Percentiles rank a stretch among this genome's conserved stretches.
Evolutionary conservation across 2,888 invertebrate species (phyloP).

Genomic region (Pimpla rufipes): DNA sequence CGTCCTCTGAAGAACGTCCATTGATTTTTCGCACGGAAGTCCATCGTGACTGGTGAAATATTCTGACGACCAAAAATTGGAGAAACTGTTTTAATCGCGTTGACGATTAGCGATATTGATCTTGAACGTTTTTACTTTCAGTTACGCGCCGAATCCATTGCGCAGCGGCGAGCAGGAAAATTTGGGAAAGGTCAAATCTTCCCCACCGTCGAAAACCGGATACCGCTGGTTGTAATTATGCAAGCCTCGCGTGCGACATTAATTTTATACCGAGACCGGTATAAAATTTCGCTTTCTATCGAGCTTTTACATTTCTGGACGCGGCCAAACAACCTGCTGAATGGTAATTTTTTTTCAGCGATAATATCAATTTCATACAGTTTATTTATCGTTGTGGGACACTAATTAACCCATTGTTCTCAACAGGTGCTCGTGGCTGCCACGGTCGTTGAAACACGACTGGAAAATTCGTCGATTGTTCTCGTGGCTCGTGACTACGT

Average conservation of each 20-base stretch:
- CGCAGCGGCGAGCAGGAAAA: not conserved
- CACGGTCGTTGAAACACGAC: not conserved
- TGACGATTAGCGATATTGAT: not conserved
- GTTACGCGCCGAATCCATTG: not conserved
- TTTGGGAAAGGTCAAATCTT: conserved; percentile 24
- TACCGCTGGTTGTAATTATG: not conserved
- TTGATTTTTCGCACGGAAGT: too few species aligned
- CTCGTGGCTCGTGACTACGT: not conserved
- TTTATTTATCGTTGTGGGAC: not conserved
- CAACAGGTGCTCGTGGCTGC: not conserved
- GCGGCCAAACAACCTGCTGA: not conserved
- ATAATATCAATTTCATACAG: not conserved
- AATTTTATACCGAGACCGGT: not conserved
- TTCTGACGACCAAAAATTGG: too few species aligned
- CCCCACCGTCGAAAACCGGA: not conserved
- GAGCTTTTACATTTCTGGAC: not conserved
- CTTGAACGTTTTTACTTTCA: too few species aligned
- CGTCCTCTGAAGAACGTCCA: not conserved
- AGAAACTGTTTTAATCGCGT: too few species aligned
- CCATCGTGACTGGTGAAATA: too few species aligned
- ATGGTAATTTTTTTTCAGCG: not conserved
- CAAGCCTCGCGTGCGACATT: not conserved
- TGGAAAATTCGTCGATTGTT: conserved; percentile 5
- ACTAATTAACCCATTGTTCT: conserved; percentile 1
- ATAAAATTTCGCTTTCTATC: conserved; percentile 11